Evolutionary conservation across 2,797 vertebrate species (phyloP).

Genomic region (Calcarius lapponicus): DNA sequence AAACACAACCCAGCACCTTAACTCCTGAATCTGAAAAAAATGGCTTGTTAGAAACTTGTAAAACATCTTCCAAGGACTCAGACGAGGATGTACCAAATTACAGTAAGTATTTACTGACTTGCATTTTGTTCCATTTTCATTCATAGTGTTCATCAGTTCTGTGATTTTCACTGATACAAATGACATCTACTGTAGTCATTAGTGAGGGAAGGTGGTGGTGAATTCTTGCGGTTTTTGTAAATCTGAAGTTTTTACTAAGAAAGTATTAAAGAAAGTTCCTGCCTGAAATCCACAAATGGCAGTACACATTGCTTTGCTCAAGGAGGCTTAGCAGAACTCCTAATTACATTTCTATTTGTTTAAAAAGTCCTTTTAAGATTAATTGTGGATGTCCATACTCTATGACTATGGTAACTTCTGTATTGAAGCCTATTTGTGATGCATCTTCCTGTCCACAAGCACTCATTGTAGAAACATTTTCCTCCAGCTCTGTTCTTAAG

Average conservation of each 20-base stretch:
- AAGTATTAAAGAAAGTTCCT: not conserved
- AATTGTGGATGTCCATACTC: not conserved
- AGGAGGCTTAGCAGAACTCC: not conserved
- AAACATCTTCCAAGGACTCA: constrained; percentile 7
- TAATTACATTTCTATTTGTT: not conserved
- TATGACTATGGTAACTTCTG: not conserved
- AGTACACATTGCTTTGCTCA: not conserved
- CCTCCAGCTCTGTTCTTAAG: not conserved
- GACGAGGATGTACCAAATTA: constrained; percentile 85
- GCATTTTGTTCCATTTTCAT: not conserved
- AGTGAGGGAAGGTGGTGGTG: not conserved
- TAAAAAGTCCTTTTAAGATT: not conserved
- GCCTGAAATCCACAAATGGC: not conserved
- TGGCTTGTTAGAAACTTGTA: not conserved
- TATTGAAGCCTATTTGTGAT: not conserved
- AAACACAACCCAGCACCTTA: not conserved
- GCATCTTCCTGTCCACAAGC: not conserved
- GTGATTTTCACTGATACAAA: not conserved
- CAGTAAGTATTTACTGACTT: constrained; percentile 78
- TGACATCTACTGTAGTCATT: not conserved
- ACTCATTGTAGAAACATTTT: not conserved
- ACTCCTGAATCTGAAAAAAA: not conserved
- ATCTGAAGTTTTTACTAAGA: not conserved
- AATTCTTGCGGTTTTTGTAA: not conserved
- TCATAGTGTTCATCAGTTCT: not conserved